Percentiles rank a stretch among this genome's conserved stretches.
phyloP scores from a whole-genome alignment of 1,140 invertebrate species.

The Polyergus mexicanus region DNA sequence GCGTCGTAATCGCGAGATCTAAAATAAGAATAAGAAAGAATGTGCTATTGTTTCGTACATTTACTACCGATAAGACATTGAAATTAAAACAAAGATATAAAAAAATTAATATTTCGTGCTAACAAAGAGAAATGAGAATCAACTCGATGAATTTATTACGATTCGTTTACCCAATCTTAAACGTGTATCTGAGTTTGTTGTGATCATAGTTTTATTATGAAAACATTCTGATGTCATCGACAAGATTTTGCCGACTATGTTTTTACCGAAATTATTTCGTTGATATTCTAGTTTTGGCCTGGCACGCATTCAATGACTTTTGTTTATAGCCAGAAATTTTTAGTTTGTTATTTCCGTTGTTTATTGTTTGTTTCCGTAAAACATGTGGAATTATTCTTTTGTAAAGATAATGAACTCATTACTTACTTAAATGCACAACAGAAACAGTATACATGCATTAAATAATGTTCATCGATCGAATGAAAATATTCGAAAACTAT shows the following conservation, averaged over 20 bases:
- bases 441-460: neutral
- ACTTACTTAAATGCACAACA: neutral
- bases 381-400: neutral
- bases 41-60: neutral
- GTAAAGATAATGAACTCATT: neutral
- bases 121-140: neutral
- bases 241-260: slow-evolving; percentile 7
- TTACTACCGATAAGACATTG: neutral
- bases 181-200: slow-evolving; percentile 11
- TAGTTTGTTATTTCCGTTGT: neutral
- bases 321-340: neutral
- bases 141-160: neutral
- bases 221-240: neutral
- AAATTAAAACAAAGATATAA: neutral
- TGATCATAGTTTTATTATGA: neutral
- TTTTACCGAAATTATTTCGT: neutral
- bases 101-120: neutral
- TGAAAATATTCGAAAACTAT: slow-evolving; percentile 23
- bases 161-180: neutral
- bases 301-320: neutral
- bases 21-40: neutral
- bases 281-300: neutral
- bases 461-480: neutral
- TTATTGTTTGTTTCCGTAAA: neutral
- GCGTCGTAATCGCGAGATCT: no score